Base-by-base conservation (phyloP, 2,797 vertebrate genomes). In the Acanthurus tractus region DNA sequence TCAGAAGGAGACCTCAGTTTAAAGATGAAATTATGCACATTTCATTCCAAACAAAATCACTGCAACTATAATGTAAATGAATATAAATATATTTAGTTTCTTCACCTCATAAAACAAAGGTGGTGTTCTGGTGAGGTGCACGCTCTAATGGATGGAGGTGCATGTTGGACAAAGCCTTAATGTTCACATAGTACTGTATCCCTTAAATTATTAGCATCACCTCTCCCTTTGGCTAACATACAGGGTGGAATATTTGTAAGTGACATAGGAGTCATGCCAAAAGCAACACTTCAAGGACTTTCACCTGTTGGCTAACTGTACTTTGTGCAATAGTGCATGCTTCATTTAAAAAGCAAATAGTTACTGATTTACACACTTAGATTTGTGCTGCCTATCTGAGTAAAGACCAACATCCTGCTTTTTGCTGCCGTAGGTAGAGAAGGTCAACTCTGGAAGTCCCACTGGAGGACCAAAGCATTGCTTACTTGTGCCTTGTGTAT, bases 211-310 rank as follows among this genome's bases (percentile, higher is more conserved):
- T 59, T 52, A 23, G 18, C 38, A 63, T 23, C 17, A 6, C 15
- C 49, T 0, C 15, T 36, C 12, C 6, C 4, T 72, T 52, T 68
- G 12, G 46, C 22, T 25, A n/a, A 42, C 67, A 13, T n/a, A 13
- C 45, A 13, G 36, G 25, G 6, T 23, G 22, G 10, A 29, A 53
- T 17, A 25, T 62, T 77, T 63, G n/a, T 10, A 44, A 69, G 12
- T 63, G 22, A 53, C 23, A 3, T 44, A 77, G 18, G 54, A 64
- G 45, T 49, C 6, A 6, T 29, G 14, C 46, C 76, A 23, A 46
- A 44, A 67, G 55, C 38, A 70, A 74, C 83, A 84, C 80, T 85
- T 89, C 83, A 36, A 79, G 20, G 70, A 87, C 56, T 73, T 63
- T 15, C 36, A 64, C 36, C n/a, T 62, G 44, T 86, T 70, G 49